A percentile compares a stretch with the other conserved stretches of the same genome.
These are phyloP conservation scores for Sinella curviseta DNA, from an alignment of 1,140 invertebrate species.

Conservation along the genomic window DNA sequence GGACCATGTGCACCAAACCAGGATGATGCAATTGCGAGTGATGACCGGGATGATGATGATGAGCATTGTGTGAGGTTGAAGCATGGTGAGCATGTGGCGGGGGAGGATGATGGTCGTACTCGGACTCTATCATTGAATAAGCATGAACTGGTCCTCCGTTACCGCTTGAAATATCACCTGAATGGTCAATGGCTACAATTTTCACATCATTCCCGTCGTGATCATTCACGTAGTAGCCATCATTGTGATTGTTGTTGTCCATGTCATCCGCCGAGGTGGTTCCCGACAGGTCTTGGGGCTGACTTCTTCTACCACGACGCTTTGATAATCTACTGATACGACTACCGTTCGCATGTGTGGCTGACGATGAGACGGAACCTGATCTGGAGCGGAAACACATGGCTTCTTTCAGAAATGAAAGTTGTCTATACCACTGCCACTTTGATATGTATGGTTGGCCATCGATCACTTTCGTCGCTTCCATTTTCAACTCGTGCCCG, in stretches of 20 bases:
- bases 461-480: slow-evolving; percentile 4
- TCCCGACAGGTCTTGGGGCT: neutral
- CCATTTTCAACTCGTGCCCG: slow-evolving; percentile 34
- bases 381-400: slow-evolving; percentile 24
- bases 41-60: neutral
- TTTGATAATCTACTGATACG: neutral
- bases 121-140: neutral
- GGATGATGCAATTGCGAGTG: neutral
- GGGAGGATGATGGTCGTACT: neutral
- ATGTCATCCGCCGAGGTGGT: neutral
- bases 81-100: neutral
- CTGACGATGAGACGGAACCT: neutral
- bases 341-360: neutral
- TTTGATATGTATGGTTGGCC: slow-evolving; percentile 19
- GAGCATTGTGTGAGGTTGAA: neutral
- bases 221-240: neutral
- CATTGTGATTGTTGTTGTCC: neutral
- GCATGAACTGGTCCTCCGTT: neutral
- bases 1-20: neutral
- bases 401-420: slow-evolving; percentile 32
- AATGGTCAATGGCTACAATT: slow-evolving; percentile 1
- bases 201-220: neutral
- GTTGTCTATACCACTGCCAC: slow-evolving; percentile 37
- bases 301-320: neutral
- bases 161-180: neutral